phyloP scores from a whole-genome alignment of 2,797 vertebrate genomes.

The Alca torda region DNA sequence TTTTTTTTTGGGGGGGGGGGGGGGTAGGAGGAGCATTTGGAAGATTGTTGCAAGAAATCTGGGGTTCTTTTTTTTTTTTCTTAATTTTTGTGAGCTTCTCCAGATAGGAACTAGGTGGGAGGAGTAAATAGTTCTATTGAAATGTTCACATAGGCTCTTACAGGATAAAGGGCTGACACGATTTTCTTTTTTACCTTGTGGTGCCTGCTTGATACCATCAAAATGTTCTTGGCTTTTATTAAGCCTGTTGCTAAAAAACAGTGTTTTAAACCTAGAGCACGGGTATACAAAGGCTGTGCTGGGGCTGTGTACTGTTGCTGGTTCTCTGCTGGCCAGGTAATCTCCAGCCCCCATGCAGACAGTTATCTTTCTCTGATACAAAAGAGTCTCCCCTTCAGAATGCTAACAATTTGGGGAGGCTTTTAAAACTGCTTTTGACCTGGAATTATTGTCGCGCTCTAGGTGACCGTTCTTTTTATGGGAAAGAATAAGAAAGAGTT shows the following conservation, averaged over 20 bases:
- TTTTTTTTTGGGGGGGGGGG: neutral
- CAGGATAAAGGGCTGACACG: slow-evolving; percentile 8
- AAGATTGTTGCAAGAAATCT: neutral
- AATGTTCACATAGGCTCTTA: slow-evolving; percentile 20
- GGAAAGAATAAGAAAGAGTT: neutral
- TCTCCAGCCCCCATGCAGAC: neutral
- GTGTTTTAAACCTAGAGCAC: neutral
- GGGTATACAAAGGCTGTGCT: neutral
- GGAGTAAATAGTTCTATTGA: slow-evolving; percentile 62
- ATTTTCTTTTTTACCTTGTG: slow-evolving; percentile 7
- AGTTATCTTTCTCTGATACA: neutral
- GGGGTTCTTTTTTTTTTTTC: neutral
- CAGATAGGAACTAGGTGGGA: slow-evolving; percentile 58
- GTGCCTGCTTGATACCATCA: neutral
- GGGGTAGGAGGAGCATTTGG: neutral
- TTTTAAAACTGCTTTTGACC: neutral
- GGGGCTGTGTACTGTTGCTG: neutral
- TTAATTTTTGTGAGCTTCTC: slow-evolving; percentile 27
- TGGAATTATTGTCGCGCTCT: neutral
- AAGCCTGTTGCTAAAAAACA: neutral
- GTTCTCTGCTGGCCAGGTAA: neutral
- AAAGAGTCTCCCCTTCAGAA: neutral
- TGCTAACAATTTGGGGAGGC: neutral
- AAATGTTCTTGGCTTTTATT: neutral
- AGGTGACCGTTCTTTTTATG: neutral